These are phyloP conservation scores for Unio pictorum DNA, from an alignment of 2,888 invertebrate genomes.

Conservation along the genomic window DNA sequence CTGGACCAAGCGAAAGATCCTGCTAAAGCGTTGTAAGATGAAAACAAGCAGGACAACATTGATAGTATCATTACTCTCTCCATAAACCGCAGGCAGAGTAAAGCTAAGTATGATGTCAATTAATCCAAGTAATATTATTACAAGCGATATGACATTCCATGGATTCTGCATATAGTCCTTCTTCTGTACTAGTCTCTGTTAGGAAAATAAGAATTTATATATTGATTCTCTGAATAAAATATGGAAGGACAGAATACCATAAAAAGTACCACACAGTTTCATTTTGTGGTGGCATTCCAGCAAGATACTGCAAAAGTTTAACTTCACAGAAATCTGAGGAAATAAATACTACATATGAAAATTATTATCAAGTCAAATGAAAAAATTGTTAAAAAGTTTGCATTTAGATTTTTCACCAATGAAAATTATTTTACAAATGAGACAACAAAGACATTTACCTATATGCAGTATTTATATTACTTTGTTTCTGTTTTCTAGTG, in stretches of 20 bases:
- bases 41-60: constrained; percentile 38
- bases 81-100: constrained; percentile 58
- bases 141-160: constrained; percentile 77
- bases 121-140: constrained; percentile 74
- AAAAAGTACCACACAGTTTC: too few relatives aligned
- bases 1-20: constrained; percentile 59
- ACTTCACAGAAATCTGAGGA: too few relatives aligned
- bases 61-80: constrained; percentile 17
- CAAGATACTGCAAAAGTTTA: too few relatives aligned
- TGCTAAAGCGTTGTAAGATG: constrained; percentile 42
- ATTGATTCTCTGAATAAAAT: too few relatives aligned
- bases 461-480: not conserved
- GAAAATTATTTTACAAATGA: too few relatives aligned
- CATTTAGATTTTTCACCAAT: too few relatives aligned
- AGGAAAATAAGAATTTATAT: not conserved
- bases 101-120: constrained; percentile 70
- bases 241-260: too few relatives aligned
- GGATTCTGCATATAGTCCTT: constrained; percentile 74
- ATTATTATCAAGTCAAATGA: too few relatives aligned
- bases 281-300: too few relatives aligned
- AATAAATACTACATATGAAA: too few relatives aligned
- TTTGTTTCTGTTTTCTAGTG: not conserved
- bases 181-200: constrained; percentile 50
- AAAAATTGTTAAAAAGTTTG: too few relatives aligned
- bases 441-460: constrained; percentile 5